Conservation (phyloP, 1,140 invertebrate species). For the Trichomalopsis sarcophagae region DNA sequence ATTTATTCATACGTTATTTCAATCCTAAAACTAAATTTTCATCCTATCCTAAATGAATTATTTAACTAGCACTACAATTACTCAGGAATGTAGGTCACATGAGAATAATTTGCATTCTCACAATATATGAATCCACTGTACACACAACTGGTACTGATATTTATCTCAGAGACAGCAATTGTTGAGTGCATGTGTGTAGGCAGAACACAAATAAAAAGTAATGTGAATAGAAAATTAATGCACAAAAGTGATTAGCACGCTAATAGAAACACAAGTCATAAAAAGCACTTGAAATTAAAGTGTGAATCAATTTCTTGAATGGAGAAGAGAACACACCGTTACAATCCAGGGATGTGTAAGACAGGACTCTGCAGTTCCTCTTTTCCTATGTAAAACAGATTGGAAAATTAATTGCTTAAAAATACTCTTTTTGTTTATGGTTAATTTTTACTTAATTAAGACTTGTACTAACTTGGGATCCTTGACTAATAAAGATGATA, state of each 20-base stretch:
- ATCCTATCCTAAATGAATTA: slow-evolving; percentile 36
- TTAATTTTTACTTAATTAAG: slow-evolving; percentile 26
- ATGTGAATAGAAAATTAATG: slow-evolving; percentile 55
- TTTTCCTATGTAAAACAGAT: slow-evolving; percentile 72
- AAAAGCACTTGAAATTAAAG: slow-evolving; percentile 58
- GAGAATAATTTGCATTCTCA: slow-evolving; percentile 55
- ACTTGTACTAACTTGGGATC: slow-evolving; percentile 75
- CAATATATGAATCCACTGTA: slow-evolving; percentile 60
- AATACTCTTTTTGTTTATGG: slow-evolving; percentile 2
- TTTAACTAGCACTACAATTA: slow-evolving; percentile 40
- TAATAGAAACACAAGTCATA: slow-evolving; percentile 41
- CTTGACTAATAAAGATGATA: slow-evolving; percentile 76
- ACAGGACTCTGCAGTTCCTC: slow-evolving; percentile 79
- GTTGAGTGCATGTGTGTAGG: slow-evolving; percentile 50
- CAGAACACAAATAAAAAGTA: slow-evolving; percentile 58
- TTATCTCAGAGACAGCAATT: slow-evolving; percentile 39
- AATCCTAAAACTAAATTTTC: slow-evolving; percentile 32
- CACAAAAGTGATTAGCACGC: slow-evolving; percentile 34
- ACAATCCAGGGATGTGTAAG: slow-evolving; percentile 82
- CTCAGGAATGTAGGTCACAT: slow-evolving; percentile 56
- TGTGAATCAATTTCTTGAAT: slow-evolving; percentile 58
- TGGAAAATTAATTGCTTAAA: slow-evolving; percentile 18
- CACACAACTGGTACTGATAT: slow-evolving; percentile 50
- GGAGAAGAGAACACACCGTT: slow-evolving; percentile 71
- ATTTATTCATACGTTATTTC: slow-evolving; percentile 38